Conservation (phyloP, 1,140 invertebrate species). For the Steinernema feltiae region DNA sequence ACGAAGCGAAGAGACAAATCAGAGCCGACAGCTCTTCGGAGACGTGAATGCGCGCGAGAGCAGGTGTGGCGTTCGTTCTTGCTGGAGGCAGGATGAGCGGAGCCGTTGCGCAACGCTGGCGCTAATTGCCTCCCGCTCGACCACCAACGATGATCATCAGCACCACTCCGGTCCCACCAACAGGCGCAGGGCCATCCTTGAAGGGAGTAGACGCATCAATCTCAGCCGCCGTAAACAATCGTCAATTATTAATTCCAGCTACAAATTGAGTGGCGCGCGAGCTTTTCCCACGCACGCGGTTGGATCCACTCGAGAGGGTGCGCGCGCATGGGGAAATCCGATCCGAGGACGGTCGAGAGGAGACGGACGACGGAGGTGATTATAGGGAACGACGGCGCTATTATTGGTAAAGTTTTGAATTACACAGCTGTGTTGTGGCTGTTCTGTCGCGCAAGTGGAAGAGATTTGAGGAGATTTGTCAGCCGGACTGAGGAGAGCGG, state of each 20-base stretch:
- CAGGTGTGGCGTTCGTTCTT: no score
- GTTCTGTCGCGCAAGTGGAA: background rate
- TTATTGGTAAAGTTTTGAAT: background rate
- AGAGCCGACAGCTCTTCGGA: no score
- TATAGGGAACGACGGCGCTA: background rate
- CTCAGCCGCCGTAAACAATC: slow-evolving; percentile 10
- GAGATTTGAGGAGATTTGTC: no score
- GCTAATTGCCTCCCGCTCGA: no score
- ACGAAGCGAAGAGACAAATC: no score
- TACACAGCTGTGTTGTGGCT: background rate
- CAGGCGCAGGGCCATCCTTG: background rate
- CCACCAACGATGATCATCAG: no score
- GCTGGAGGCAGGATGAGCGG: no score
- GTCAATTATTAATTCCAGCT: slow-evolving; percentile 8
- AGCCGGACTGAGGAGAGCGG: no score
- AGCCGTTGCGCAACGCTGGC: no score
- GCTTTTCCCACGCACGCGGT: background rate
- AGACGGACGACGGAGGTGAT: background rate
- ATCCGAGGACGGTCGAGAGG: background rate
- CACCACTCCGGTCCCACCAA: background rate
- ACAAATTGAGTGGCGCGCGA: background rate
- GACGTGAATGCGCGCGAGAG: no score
- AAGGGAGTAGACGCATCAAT: no score
- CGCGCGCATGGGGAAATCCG: slow-evolving; percentile 3
- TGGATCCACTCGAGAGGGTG: background rate